These are phyloP conservation scores for Leiothrix lutea DNA, from an alignment of 2,113 vertebrate genomes.

Conservation along the genomic window DNA sequence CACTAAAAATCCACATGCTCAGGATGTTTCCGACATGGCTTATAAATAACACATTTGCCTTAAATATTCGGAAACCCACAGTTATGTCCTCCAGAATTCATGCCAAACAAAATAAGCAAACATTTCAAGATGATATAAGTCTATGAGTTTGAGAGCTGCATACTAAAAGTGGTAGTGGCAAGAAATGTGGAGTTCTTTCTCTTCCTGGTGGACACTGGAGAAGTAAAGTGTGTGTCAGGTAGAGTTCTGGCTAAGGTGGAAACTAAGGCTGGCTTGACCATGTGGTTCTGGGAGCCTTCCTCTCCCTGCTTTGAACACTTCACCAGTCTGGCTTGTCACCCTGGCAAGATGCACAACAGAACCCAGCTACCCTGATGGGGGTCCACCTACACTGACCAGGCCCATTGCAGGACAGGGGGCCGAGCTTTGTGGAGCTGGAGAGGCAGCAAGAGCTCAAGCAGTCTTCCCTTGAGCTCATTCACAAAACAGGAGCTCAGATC, in stretches of 20 bases:
- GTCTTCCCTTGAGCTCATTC: background rate
- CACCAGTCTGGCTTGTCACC: background rate
- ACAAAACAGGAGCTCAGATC: background rate
- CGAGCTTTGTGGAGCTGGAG: background rate
- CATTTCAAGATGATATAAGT: background rate
- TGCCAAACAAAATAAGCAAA: conserved; percentile 36
- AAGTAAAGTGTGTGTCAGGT: background rate
- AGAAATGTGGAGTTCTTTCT: background rate
- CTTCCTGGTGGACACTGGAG: background rate
- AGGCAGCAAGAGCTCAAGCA: background rate
- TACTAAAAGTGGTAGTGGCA: background rate
- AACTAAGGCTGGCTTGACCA: background rate
- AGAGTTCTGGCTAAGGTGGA: background rate
- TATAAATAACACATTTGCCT: conserved; percentile 60
- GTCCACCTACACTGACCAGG: background rate
- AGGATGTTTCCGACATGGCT: conserved; percentile 34
- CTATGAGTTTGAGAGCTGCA: background rate
- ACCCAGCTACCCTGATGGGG: background rate
- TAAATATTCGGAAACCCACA: conserved; percentile 66
- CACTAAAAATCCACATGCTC: conserved; percentile 43
- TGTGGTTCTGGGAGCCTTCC: background rate
- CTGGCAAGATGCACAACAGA: background rate
- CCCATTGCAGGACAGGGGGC: rapidly evolving
- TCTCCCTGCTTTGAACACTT: background rate
- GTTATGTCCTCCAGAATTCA: conserved; percentile 41